Base-by-base conservation (phyloP, 2,113 vertebrate species). In the Gorsachius goisagi region DNA sequence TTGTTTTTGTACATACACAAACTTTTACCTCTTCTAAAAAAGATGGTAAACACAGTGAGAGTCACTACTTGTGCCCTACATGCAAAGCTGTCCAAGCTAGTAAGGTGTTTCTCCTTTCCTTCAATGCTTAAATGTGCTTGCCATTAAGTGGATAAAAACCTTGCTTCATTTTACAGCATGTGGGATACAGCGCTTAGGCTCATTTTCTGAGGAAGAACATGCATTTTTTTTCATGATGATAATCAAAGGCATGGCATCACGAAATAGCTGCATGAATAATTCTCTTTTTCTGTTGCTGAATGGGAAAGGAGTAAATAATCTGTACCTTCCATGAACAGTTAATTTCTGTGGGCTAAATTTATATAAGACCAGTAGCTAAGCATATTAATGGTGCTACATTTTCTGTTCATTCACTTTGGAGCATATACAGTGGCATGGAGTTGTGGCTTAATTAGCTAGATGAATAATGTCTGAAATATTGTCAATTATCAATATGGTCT, bases 401-500 rank as follows among this genome's bases (percentile, higher is more conserved):
- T 93, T 83, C 53, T 87, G 18, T 87, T 96, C 30, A 58, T 79
- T 77, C 37, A 49, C 30, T 77, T 91, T 81, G 92, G 49, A 78
- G 91, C 77, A 35, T 77, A 64, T 66, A 35, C 73, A 83, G 47
- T 59, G 55, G 59, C 2, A 2, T n/a, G 72, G 55, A 85, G 44
- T 58, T 75, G 52, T 58, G 72, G 32, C 62, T 94, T 95, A 93
- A 94, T 95, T 93, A 94, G 52, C 16, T 47, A 30, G 53, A 62
- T 89, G 52, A 89, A 63, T 88, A 90, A 77, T 50, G 47, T 83
- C 6, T 16, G 83, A 78, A 96, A 78, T 95, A 82, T 56, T 90
- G 82, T 89, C 85, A 94, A 63, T 95, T 95, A 82, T 89, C 89
- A 83, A 90, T 85, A 76, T 27, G 30, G 27, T 90, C 73, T 90